These are phyloP conservation scores for Protaetia brevitarsis DNA, from an alignment of 1,140 invertebrate genomes.

Conservation along the genomic window DNA sequence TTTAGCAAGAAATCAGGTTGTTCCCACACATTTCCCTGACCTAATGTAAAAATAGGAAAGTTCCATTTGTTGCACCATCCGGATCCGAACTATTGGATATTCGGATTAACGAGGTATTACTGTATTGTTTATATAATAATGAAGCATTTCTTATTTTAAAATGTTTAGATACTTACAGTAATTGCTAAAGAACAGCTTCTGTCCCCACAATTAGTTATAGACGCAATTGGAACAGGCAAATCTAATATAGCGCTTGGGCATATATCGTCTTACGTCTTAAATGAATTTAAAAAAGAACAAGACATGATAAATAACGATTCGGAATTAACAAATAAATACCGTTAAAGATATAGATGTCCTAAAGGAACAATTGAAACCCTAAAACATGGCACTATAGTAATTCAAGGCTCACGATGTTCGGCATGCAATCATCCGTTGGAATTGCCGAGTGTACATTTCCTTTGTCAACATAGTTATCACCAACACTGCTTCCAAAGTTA, in stretches of 20 bases:
- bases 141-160: background rate
- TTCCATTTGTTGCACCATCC: no score
- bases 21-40: no score
- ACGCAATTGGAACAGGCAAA: slow-evolving; percentile 64
- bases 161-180: slow-evolving; percentile 39
- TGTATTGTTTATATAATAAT: no score
- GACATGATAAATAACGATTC: slow-evolving; percentile 74
- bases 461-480: slow-evolving; percentile 93
- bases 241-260: slow-evolving; percentile 44
- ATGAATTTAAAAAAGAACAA: slow-evolving; percentile 70
- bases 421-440: slow-evolving; percentile 85
- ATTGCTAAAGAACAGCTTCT: slow-evolving; percentile 73
- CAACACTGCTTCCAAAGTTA: slow-evolving; percentile 89
- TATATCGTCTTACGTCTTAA: slow-evolving; percentile 66
- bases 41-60: no score
- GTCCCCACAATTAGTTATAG: slow-evolving; percentile 80
- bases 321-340: slow-evolving; percentile 71
- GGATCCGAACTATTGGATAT: background rate
- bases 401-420: slow-evolving; percentile 69
- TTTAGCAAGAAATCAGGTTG: no score
- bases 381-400: slow-evolving; percentile 61
- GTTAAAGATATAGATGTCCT: slow-evolving; percentile 73
- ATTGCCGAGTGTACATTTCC: slow-evolving; percentile 88
- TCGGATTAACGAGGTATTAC: no score
- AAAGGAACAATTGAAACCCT: slow-evolving; percentile 73